Percentiles rank a stretch among this genome's conserved stretches.
Conservation (phyloP, 64 coral and sea anemone genomes). For the Montipora sp. region DNA sequence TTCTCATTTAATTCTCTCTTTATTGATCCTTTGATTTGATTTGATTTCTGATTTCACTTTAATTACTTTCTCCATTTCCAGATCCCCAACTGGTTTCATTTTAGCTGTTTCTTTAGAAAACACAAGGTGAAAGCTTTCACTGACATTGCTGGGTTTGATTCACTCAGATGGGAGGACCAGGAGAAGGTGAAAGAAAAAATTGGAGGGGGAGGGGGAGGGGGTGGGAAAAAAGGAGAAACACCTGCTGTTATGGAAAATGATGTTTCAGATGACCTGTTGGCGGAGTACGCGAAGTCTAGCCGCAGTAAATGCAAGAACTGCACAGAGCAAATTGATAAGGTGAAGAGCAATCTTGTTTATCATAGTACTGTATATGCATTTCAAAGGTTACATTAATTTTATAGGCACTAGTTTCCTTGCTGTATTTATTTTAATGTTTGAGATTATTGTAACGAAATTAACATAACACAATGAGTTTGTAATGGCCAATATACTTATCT, state of each 20-base stretch:
- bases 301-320: conserved; percentile 93
- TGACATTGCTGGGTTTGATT: conserved; percentile 81
- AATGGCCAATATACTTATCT: too few species aligned
- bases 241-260: background rate
- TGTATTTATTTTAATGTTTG: too few species aligned
- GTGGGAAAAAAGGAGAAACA: background rate
- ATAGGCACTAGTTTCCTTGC: too few species aligned
- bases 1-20: background rate
- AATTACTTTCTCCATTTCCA: background rate
- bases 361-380: too few species aligned
- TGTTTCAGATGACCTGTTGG: conserved; percentile 69
- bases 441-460: too few species aligned
- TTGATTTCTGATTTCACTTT: background rate
- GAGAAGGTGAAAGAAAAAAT: conserved; percentile 72
- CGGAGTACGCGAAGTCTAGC: conserved; percentile 96
- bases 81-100: conserved; percentile 97
- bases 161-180: conserved; percentile 88
- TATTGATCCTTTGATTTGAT: background rate
- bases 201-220: conserved; percentile 6
- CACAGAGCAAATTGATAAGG: conserved; percentile 94
- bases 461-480: too few species aligned
- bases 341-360: background rate
- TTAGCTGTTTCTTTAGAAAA: conserved; percentile 89
- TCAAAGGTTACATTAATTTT: too few species aligned
- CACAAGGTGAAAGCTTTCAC: conserved; percentile 48